These are phyloP conservation scores for Strigamia transsilvanica DNA, from an alignment of 2,888 invertebrate species.

Conservation along the genomic window DNA sequence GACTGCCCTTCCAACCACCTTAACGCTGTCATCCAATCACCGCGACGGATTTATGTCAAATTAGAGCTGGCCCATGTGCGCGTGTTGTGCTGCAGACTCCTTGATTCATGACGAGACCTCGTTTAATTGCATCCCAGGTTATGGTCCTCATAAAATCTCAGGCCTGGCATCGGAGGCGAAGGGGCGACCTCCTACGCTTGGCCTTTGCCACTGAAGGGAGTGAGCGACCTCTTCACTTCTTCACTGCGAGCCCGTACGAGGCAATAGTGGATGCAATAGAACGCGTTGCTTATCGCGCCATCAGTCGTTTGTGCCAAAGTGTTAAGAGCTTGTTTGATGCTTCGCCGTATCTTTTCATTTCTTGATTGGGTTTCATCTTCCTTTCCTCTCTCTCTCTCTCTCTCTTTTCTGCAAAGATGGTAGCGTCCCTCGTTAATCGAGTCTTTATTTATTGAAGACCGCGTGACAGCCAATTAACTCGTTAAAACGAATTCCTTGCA, in stretches of 20 bases:
- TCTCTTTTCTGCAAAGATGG: conserved; percentile 33
- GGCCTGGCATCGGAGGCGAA: conserved; percentile 50
- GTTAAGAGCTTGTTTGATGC: conserved; percentile 46
- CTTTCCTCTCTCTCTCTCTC: neutral
- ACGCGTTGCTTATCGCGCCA: conserved; percentile 45
- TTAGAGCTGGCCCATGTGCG: conserved; percentile 50
- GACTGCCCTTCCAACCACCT: conserved; percentile 44
- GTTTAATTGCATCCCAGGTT: conserved; percentile 51
- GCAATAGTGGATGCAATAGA: conserved; percentile 43
- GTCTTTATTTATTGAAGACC: conserved; percentile 49
- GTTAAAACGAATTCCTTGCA: conserved; percentile 47
- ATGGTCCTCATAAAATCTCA: conserved; percentile 51
- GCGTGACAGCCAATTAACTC: conserved; percentile 49
- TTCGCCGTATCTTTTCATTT: conserved; percentile 44
- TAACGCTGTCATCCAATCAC: conserved; percentile 51
- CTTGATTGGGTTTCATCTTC: conserved; percentile 46
- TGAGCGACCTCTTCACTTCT: conserved; percentile 48
- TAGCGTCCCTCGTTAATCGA: conserved; percentile 46
- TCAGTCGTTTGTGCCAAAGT: conserved; percentile 49
- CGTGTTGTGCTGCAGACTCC: conserved; percentile 19
- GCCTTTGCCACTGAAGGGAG: conserved; percentile 47
- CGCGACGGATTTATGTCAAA: conserved; percentile 51
- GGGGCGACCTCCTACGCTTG: conserved; percentile 49
- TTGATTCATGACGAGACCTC: conserved; percentile 48
- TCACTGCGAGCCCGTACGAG: conserved; percentile 23